These are phyloP conservation scores for Drosophila kepulauana DNA, from an alignment of 1,140 invertebrate genomes.

Conservation along the genomic window DNA sequence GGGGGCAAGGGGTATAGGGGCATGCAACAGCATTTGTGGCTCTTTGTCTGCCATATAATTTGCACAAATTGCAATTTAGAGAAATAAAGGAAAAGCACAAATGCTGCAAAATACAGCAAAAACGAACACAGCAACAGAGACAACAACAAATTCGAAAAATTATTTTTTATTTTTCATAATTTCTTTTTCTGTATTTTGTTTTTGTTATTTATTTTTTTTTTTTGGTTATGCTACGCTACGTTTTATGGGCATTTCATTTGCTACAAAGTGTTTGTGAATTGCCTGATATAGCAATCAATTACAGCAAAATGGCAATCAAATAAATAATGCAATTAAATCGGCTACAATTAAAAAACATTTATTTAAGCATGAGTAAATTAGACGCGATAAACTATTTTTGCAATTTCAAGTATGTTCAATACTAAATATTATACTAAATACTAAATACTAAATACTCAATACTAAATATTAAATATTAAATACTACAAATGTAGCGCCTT, in stretches of 20 bases:
- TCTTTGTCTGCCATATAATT: conserved; percentile 79
- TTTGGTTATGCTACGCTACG: conserved; percentile 26
- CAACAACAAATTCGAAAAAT: conserved; percentile 40
- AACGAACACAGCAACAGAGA: conserved; percentile 34
- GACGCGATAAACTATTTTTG: no score
- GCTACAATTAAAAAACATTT: no score
- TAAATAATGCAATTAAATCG: neutral
- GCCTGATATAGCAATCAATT: neutral
- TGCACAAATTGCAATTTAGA: conserved; percentile 81
- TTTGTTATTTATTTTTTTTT: conserved; percentile 22
- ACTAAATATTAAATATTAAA: no score
- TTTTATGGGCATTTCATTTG: neutral
- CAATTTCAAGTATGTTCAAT: no score
- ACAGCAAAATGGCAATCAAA: neutral
- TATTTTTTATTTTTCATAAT: conserved; percentile 18
- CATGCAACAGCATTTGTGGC: conserved; percentile 63
- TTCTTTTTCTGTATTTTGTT: conserved; percentile 42
- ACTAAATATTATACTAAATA: no score
- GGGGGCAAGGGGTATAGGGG: neutral
- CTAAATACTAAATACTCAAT: no score
- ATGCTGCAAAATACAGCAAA: conserved; percentile 35
- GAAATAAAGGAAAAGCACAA: conserved; percentile 72
- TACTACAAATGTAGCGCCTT: conserved; percentile 12
- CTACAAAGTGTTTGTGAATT: neutral
- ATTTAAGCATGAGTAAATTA: no score